These are phyloP conservation scores for Synanthedon tipuliformis DNA, from an alignment of 2,888 invertebrate genomes.

Conservation along the genomic window DNA sequence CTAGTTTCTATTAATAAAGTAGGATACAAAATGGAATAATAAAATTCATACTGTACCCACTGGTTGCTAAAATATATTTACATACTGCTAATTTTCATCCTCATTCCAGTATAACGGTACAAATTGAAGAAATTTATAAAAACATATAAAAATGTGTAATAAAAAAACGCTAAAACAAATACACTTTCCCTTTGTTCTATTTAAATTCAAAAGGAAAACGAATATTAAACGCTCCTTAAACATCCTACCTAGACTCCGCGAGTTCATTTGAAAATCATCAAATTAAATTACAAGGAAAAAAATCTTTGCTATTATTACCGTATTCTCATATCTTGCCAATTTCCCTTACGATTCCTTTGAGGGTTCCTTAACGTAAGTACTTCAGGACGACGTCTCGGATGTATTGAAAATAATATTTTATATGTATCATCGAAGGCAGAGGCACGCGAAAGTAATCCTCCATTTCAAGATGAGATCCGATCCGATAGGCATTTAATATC, in stretches of 20 bases:
- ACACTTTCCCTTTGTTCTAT: no score
- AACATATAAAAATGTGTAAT: no score
- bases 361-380: not conserved
- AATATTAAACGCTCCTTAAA: not conserved
- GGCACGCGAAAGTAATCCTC: slow-evolving; percentile 26
- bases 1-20: no score
- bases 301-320: slow-evolving; percentile 11
- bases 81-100: no score
- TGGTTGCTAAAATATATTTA: no score
- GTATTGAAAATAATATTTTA: slow-evolving; percentile 28
- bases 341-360: slow-evolving; percentile 2
- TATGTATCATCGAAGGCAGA: slow-evolving; percentile 18
- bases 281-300: slow-evolving; percentile 11
- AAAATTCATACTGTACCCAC: no score
- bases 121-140: no score
- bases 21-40: no score
- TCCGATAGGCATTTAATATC: slow-evolving; percentile 18
- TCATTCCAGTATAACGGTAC: no score
- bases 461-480: slow-evolving; percentile 38
- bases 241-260: not conserved
- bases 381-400: slow-evolving; percentile 4
- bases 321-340: slow-evolving; percentile 9
- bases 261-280: slow-evolving; percentile 4
- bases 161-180: no score
- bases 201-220: not conserved